Base-by-base conservation (phyloP, 2,113 vertebrate genomes). In the Neotragus moschatus region DNA sequence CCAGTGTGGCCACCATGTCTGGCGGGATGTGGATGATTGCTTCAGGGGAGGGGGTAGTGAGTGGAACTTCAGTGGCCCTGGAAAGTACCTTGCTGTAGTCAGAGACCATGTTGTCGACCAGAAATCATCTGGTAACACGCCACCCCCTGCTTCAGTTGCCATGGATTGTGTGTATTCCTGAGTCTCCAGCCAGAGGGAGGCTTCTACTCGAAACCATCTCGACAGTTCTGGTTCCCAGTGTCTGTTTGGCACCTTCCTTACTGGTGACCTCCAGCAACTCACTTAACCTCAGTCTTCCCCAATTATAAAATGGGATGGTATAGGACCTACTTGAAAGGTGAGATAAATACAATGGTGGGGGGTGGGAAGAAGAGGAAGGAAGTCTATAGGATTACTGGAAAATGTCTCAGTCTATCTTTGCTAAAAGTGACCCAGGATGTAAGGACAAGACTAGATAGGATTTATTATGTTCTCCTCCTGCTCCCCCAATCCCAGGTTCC, bases 31-130 rank as follows among this genome's bases (percentile, higher is more conserved):
- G 61, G 92, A 84, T 51, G 43, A 13, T 8, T 23, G 82, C 80
- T 60, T 84, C 47, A 3, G 55, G 89, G 36, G 47, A 26, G 47
- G 86, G 55, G 47, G 39, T 0, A 36, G 55, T 39, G 60, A 16
- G 90, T 61, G 82, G 80, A 95, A 84, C 53, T 7, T 79, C 60
- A 9, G 26, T 77, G 26, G 88, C 45, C 55, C 93, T 77, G 94
- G 81, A 88, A 97, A 96, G 95, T 82, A 82, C 97, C 94, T 89
- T 63, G 85, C 26, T 13, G 21, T 1, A 39, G 73, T 82, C 58
- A 73, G 45, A 79, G 82, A 73, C 39, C 84, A 63, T 2, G 4
- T 11, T 36, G 56, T n/a, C 21, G 4, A 58, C 80, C 43, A 70
- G 77, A 92, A 94, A 13, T 28, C 86, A 13, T 84, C 66, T 19